Base-by-base conservation (phyloP, 2,113 vertebrate species). In the Pluvianellus socialis region DNA sequence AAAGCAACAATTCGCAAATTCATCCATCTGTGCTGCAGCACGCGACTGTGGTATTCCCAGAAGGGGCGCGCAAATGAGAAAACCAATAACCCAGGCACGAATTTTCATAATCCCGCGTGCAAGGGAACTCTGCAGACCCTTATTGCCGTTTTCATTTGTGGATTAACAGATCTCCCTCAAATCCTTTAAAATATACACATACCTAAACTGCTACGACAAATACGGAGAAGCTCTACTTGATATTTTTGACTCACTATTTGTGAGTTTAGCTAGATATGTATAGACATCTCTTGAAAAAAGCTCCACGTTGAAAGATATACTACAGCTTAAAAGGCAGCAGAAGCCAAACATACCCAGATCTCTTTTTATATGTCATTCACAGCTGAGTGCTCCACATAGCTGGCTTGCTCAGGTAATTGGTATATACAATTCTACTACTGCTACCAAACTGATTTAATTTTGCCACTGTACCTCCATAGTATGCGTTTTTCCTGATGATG, bases 401-500 rank as follows among this genome's bases (percentile, higher is more conserved):
- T 12, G 15, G 20, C 47, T 61, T 53, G 12, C 14, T 53, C 26
- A 20, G 49, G 55, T 19, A 74, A 38, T 12, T 11, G 32, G 23
- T 40, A 74, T 33, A 9, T 23, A 21, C 2, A n/a, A 75, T 40
- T 47, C n/a, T 20, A 11, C 33, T 33, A 26, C n/a, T 30, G 55
- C 76, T 59, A 27, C 9, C 28, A 33, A 19, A 33, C 0, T 1
- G 33, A 35, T 26, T 27, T 11, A 7, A 71, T 40, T n/a, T 15
- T 6, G 9, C 30, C n/a, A 62, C 50, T 79, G 92, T 97, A 99
- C 99, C 99, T 99, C 99, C 99, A 99, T 99, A 4, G 99, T 99
- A 91, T 99, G 99, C 0, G 99, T 99, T 97, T 99, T 99, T 85
- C 99, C 99, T 38, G 99, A 99, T 7, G 99, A 99, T 1, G 99